Conservation (phyloP, 2,113 vertebrate species). For the Limanda limanda region DNA sequence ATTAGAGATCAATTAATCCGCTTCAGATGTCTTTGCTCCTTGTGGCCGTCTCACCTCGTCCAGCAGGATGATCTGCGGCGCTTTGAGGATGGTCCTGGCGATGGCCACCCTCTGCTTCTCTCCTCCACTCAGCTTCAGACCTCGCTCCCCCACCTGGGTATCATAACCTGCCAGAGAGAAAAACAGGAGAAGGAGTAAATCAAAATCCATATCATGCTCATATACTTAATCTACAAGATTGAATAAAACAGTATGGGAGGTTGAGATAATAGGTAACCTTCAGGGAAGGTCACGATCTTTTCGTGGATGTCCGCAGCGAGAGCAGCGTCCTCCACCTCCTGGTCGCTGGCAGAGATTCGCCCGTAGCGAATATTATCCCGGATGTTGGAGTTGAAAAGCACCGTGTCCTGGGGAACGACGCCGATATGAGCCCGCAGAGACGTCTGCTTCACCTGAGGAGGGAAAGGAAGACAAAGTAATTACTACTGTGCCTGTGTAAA, state of each 20-base stretch:
- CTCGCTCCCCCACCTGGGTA: constrained; percentile 93
- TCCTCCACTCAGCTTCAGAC: constrained; percentile 95
- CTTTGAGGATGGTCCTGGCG: constrained; percentile 95
- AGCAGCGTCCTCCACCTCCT: constrained; percentile 93
- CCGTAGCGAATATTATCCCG: constrained; percentile 95
- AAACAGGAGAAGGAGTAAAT: not conserved
- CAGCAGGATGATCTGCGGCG: constrained; percentile 91
- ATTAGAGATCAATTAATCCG: no score
- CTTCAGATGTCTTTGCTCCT: no score
- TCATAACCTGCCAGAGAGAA: constrained; percentile 85
- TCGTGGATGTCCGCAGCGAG: constrained; percentile 92
- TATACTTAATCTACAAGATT: no score
- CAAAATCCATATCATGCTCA: not conserved
- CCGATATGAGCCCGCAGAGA: constrained; percentile 93
- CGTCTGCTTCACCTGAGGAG: constrained; percentile 87
- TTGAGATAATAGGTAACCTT: constrained; percentile 77
- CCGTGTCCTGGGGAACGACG: constrained; percentile 96
- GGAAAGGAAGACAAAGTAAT: not conserved
- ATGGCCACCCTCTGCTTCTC: constrained; percentile 98
- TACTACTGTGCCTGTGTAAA: not conserved
- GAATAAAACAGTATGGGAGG: not conserved
- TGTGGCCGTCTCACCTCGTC: constrained; percentile 87
- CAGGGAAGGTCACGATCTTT: constrained; percentile 88
- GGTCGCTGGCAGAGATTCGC: constrained; percentile 84
- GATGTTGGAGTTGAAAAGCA: constrained; percentile 95